A percentile compares a stretch with the other conserved stretches of the same genome.
Evolutionary conservation across 2,113 vertebrate genomes (phyloP).

Genomic region (Mustela nigripes): DNA sequence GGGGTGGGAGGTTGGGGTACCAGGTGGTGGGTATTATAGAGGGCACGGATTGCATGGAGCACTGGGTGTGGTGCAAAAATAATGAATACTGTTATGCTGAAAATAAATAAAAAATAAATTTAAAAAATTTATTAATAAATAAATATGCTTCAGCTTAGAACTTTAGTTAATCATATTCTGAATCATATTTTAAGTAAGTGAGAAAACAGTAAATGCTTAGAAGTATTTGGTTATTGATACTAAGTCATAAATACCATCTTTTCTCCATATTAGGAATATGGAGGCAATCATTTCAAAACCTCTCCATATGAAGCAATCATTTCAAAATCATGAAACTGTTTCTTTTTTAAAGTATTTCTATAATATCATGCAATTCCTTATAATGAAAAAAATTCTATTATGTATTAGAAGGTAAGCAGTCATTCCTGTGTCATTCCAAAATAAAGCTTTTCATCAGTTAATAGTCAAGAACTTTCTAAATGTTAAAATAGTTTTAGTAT

Average conservation of each 20-base stretch:
- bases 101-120: too few species aligned
- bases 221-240: background rate
- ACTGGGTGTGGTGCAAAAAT: too few species aligned
- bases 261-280: too few species aligned
- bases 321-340: background rate
- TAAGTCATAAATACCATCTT: background rate
- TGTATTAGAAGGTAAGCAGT: background rate
- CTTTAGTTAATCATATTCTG: too few species aligned
- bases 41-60: too few species aligned
- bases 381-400: background rate
- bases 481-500: too few species aligned
- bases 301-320: background rate
- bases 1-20: too few species aligned
- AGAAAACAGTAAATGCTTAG: background rate
- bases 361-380: background rate
- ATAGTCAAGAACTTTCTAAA: too few species aligned
- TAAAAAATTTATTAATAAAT: background rate
- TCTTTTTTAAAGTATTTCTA: background rate
- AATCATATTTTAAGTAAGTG: background rate
- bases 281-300: too few species aligned
- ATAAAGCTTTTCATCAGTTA: background rate
- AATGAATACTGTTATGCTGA: too few species aligned
- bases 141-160: background rate
- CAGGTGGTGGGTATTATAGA: too few species aligned
- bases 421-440: background rate